Conservation (phyloP, 2,888 invertebrate genomes). For the Tenthredo mesomela region DNA sequence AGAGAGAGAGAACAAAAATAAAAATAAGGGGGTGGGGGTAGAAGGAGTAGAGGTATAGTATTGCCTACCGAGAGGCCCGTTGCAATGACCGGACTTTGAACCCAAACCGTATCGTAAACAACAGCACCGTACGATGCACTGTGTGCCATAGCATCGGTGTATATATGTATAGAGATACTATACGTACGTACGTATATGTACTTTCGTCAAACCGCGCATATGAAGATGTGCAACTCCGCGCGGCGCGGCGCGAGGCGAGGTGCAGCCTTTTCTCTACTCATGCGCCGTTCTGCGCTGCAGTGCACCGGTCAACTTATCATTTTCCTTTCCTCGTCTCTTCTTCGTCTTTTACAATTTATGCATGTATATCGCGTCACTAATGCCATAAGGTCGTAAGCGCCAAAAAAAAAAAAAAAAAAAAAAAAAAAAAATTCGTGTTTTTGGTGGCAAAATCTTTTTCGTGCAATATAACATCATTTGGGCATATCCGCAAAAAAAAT, state of each 20-base stretch:
- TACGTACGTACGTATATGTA: constrained; percentile 53
- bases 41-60: constrained; percentile 42
- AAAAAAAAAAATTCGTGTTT: no score
- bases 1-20: constrained; percentile 54
- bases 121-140: constrained; percentile 70
- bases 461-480: no score
- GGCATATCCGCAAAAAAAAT: no score
- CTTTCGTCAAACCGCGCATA: constrained; percentile 54
- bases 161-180: neutral
- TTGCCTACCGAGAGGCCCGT: constrained; percentile 63
- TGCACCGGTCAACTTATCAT: neutral
- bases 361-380: no score
- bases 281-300: neutral
- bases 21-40: constrained; percentile 51
- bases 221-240: constrained; percentile 53
- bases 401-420: no score
- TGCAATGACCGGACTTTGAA: constrained; percentile 77
- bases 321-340: neutral
- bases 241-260: no score
- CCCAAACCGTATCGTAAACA: constrained; percentile 75
- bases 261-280: neutral
- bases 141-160: constrained; percentile 64
- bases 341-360: neutral
- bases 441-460: no score
- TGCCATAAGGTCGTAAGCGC: no score